These are phyloP conservation scores for Loripinus fragilis DNA, from an alignment of 2,888 invertebrate species.

Conservation along the genomic window DNA sequence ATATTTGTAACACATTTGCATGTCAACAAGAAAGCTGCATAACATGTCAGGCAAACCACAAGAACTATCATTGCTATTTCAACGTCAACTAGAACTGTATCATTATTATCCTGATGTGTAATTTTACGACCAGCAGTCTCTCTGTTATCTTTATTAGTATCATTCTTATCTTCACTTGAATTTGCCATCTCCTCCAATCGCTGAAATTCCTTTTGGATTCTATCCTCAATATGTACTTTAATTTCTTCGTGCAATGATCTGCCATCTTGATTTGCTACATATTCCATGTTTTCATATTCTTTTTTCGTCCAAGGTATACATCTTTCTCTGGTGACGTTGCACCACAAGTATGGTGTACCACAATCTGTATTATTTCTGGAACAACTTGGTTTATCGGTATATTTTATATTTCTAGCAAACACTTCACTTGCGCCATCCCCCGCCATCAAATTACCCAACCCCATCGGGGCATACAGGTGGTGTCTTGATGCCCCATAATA, in stretches of 20 bases:
- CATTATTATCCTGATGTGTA: background rate
- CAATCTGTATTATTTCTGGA: constrained; percentile 57
- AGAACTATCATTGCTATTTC: constrained; percentile 11
- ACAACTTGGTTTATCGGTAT: constrained; percentile 63
- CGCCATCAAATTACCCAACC: constrained; percentile 67
- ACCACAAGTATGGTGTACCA: constrained; percentile 63
- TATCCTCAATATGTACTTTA: constrained; percentile 29
- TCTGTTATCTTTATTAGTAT: background rate
- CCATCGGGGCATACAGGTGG: constrained; percentile 66
- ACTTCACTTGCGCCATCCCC: constrained; percentile 66
- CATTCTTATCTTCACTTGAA: background rate
- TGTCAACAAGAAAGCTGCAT: constrained; percentile 7
- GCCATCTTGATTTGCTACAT: background rate
- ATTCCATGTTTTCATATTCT: constrained; percentile 45
- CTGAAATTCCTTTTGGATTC: constrained; percentile 24
- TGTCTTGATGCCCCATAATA: constrained; percentile 60
- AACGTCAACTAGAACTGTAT: background rate
- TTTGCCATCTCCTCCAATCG: background rate
- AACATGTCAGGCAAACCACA: background rate
- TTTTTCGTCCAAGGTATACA: constrained; percentile 62
- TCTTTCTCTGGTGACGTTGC: constrained; percentile 55
- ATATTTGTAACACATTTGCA: background rate
- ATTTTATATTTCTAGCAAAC: constrained; percentile 60
- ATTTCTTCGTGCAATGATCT: constrained; percentile 30
- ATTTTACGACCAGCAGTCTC: background rate